Percentiles rank a stretch among this genome's conserved stretches.
phyloP scores from a whole-genome alignment of 2,113 vertebrate genomes.

The Hydropotes inermis region DNA sequence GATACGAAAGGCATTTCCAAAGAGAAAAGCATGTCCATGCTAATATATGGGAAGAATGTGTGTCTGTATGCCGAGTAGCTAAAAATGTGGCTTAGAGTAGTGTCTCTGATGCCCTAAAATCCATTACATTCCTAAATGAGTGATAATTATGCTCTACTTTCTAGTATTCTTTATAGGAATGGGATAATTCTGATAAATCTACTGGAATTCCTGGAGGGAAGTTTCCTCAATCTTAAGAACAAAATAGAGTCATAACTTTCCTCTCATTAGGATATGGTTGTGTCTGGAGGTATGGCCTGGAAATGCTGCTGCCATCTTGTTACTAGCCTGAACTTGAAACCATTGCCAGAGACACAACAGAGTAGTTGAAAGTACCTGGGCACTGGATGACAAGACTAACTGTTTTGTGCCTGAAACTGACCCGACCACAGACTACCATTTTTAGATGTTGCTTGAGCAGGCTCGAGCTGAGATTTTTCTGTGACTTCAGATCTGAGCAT shows the following conservation, averaged over 20 bases:
- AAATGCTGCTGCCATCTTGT: not conserved
- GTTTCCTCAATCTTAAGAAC: not conserved
- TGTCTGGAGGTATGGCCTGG: not conserved
- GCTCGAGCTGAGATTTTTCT: not conserved
- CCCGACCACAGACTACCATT: not conserved
- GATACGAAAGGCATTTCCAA: not conserved
- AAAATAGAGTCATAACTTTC: not conserved
- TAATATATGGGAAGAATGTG: not conserved
- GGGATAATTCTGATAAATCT: conserved; percentile 1
- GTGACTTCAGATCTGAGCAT: not conserved
- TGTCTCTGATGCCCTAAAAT: not conserved
- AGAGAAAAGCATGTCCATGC: no score
- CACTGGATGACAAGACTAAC: not conserved
- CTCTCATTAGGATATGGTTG: not conserved
- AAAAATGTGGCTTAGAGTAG: not conserved
- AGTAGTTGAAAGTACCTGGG: not conserved
- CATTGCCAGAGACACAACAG: not conserved
- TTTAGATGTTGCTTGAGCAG: not conserved
- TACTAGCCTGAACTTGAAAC: not conserved
- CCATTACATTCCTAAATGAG: not conserved
- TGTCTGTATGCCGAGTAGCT: not conserved
- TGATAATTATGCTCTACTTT: not conserved
- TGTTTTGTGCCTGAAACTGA: not conserved
- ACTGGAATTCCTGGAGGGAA: not conserved
- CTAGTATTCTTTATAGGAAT: not conserved